A percentile compares a stretch with the other conserved stretches of the same genome.
Evolutionary conservation across 2,113 vertebrate species (phyloP).

Genomic region (Peucedramus taeniatus): DNA sequence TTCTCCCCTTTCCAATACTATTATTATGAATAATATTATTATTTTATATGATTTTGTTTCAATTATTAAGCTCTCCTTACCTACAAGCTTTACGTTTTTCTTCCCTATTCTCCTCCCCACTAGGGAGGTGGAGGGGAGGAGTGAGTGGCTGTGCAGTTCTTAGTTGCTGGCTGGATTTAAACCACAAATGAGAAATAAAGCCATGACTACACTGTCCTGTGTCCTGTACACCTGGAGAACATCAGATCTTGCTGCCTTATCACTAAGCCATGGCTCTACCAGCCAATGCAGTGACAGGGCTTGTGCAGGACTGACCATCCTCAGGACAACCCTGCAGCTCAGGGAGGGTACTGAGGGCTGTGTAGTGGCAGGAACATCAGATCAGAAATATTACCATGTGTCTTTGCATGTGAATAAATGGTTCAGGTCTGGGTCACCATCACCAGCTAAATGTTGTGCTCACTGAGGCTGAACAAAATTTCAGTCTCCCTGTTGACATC

Average conservation of each 20-base stretch:
- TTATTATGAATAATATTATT: background rate
- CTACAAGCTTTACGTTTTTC: background rate
- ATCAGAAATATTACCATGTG: background rate
- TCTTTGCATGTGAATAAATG: background rate
- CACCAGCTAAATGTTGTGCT: background rate
- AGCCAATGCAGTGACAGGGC: fast-evolving
- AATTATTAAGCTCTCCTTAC: background rate
- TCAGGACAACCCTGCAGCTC: fast-evolving
- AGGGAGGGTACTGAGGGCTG: background rate
- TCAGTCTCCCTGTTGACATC: background rate
- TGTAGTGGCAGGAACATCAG: fast-evolving
- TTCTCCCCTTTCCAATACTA: background rate
- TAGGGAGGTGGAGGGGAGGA: background rate
- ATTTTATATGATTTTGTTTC: background rate
- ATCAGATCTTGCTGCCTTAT: background rate
- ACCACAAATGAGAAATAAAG: background rate
- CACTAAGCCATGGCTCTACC: fast-evolving
- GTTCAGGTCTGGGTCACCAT: background rate
- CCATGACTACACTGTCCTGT: background rate
- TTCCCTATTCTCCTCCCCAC: background rate
- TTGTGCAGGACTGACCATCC: background rate
- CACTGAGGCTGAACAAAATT: background rate
- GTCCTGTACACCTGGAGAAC: background rate
- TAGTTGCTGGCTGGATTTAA: background rate
- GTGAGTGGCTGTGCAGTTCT: background rate